Percentiles rank a stretch among this genome's conserved stretches.
Conservation (phyloP, 2,888 invertebrate genomes). For the Drosophila tripunctata region DNA sequence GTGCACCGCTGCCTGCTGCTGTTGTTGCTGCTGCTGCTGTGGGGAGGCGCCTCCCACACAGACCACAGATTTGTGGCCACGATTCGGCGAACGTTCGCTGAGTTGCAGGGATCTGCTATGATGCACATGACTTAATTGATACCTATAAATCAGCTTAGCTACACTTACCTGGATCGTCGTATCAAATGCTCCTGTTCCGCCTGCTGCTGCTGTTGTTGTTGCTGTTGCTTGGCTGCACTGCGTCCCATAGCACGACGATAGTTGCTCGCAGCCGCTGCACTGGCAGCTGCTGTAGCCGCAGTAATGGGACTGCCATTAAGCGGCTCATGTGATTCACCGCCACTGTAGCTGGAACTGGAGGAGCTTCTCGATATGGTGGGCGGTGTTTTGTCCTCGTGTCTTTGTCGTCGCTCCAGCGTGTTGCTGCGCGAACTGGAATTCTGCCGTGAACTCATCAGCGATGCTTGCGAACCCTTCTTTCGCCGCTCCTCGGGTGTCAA, state of each 20-base stretch:
- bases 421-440: slow-evolving; percentile 83
- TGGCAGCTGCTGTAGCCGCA: slow-evolving; percentile 12
- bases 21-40: slow-evolving; percentile 35
- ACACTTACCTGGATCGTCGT: slow-evolving; percentile 82
- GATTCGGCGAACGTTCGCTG: slow-evolving; percentile 86
- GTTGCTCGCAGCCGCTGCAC: slow-evolving; percentile 13
- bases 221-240: slow-evolving; percentile 63
- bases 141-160: background rate
- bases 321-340: slow-evolving; percentile 71
- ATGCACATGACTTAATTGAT: slow-evolving; percentile 4
- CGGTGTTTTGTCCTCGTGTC: slow-evolving; percentile 79
- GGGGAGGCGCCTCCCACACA: slow-evolving; percentile 67
- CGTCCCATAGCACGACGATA: slow-evolving; percentile 80
- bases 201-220: slow-evolving; percentile 36
- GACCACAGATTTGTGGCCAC: slow-evolving; percentile 82
- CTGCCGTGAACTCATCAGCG: slow-evolving; percentile 81
- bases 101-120: slow-evolving; percentile 86
- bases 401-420: slow-evolving; percentile 82
- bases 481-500: slow-evolving; percentile 84
- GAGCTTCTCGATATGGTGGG: slow-evolving; percentile 83
- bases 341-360: slow-evolving; percentile 84
- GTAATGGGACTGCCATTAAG: slow-evolving; percentile 39
- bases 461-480: slow-evolving; percentile 80
- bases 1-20: slow-evolving; percentile 27
- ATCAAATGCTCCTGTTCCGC: slow-evolving; percentile 83